Conservation (phyloP, 2,797 vertebrate species). For the Poliocrania exsul region DNA sequence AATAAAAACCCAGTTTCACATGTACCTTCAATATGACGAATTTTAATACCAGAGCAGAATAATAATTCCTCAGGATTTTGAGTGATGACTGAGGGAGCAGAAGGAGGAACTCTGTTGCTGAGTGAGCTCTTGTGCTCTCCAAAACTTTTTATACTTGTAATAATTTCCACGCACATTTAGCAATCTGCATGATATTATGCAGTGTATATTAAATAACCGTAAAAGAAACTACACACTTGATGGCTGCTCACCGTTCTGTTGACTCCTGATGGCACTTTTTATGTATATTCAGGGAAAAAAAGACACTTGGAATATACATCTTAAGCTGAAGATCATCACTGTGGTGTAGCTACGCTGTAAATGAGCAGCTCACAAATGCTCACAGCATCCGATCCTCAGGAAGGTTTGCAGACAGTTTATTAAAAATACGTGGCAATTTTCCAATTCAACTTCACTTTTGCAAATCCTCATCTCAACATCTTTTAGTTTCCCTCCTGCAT, state of each 20-base stretch:
- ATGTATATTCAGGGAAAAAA: neutral
- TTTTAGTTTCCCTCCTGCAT: neutral
- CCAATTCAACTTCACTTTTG: neutral
- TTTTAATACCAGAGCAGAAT: conserved; percentile 28
- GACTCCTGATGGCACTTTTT: neutral
- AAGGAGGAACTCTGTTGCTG: neutral
- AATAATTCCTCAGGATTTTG: conserved; percentile 27
- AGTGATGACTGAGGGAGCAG: neutral
- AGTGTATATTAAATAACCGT: conserved; percentile 9
- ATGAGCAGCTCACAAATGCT: conserved; percentile 1
- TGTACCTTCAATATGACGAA: conserved; percentile 15
- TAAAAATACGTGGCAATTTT: neutral
- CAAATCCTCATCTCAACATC: neutral
- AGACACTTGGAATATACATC: neutral
- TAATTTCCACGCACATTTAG: neutral
- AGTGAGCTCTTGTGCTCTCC: neutral
- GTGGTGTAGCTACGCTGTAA: neutral
- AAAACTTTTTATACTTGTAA: neutral
- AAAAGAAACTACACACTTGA: neutral
- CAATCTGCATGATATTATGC: neutral
- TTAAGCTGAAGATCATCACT: conserved; percentile 2
- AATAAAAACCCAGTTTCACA: conserved; percentile 49
- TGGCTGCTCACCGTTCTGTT: conserved; percentile 14
- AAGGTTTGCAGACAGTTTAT: neutral
- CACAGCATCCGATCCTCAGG: neutral